Conservation (phyloP, 2,888 invertebrate genomes). For the Phlogophora meticulosa region DNA sequence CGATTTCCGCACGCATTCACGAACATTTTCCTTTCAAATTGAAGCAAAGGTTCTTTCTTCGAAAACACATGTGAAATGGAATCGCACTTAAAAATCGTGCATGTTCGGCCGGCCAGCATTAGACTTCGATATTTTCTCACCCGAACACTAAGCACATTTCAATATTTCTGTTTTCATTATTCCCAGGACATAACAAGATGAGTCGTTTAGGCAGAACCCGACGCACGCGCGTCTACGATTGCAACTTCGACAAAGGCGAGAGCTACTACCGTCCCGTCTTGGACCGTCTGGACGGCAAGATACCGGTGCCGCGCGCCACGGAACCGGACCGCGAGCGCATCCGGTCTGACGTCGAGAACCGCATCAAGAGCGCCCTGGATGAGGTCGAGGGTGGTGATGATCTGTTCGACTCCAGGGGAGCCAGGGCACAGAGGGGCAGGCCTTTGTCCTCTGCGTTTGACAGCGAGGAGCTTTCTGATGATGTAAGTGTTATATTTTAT, state of each 20-base stretch:
- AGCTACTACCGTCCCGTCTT: slow-evolving; percentile 95
- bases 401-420: slow-evolving; percentile 93
- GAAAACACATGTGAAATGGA: no score
- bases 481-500: slow-evolving; percentile 78
- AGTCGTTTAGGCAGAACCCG: slow-evolving; percentile 92
- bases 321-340: slow-evolving; percentile 83
- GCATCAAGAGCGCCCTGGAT: slow-evolving; percentile 82
- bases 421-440: slow-evolving; percentile 86
- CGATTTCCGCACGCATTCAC: no score
- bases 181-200: slow-evolving; percentile 72
- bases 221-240: slow-evolving; percentile 96
- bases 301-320: slow-evolving; percentile 72
- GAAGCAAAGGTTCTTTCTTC: no score
- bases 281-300: slow-evolving; percentile 94
- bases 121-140: no score
- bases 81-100: no score
- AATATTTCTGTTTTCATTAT: slow-evolving; percentile 12
- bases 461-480: slow-evolving; percentile 87
- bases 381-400: slow-evolving; percentile 88
- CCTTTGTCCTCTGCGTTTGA: slow-evolving; percentile 86
- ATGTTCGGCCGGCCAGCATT: no score
- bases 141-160: no score
- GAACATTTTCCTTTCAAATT: no score
- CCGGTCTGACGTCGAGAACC: slow-evolving; percentile 81
- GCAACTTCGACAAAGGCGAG: slow-evolving; percentile 96